A percentile compares a stretch with the other conserved stretches of the same genome.
phyloP scores from a whole-genome alignment of 2,888 invertebrate species.

The Halictus quadricinctus region DNA sequence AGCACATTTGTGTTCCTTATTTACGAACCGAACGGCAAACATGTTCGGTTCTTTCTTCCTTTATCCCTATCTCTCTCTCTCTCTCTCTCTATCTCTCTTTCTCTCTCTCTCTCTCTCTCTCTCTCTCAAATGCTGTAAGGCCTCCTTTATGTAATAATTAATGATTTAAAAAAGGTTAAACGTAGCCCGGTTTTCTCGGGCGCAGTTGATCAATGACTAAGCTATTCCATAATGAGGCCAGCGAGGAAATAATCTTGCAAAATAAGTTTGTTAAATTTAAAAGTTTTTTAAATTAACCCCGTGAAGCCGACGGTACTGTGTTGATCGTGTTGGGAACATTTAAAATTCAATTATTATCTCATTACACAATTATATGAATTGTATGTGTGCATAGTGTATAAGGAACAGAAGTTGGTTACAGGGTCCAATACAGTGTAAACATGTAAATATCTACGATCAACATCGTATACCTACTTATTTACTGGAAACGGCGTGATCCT shows the following conservation, averaged over 20 bases:
- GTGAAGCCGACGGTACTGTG: too few species aligned
- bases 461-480: background rate
- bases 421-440: slow-evolving; percentile 60
- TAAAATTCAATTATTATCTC: background rate
- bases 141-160: slow-evolving; percentile 29
- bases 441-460: background rate
- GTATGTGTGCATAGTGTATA: slow-evolving; percentile 16
- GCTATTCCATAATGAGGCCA: background rate
- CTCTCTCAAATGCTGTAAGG: background rate
- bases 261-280: too few species aligned
- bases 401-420: slow-evolving; percentile 64
- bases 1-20: slow-evolving; percentile 6
- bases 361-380: slow-evolving; percentile 1
- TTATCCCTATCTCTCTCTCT: background rate
- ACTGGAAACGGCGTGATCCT: background rate
- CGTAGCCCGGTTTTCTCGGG: background rate
- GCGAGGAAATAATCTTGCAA: background rate
- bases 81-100: background rate
- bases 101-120: background rate
- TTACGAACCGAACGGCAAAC: background rate
- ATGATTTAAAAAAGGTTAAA: background rate
- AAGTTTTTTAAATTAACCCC: too few species aligned
- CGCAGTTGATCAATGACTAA: background rate
- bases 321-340: slow-evolving; percentile 4
- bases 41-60: background rate